These are phyloP conservation scores for Amblyteles armatorius DNA, from an alignment of 2,888 invertebrate species.

Conservation along the genomic window DNA sequence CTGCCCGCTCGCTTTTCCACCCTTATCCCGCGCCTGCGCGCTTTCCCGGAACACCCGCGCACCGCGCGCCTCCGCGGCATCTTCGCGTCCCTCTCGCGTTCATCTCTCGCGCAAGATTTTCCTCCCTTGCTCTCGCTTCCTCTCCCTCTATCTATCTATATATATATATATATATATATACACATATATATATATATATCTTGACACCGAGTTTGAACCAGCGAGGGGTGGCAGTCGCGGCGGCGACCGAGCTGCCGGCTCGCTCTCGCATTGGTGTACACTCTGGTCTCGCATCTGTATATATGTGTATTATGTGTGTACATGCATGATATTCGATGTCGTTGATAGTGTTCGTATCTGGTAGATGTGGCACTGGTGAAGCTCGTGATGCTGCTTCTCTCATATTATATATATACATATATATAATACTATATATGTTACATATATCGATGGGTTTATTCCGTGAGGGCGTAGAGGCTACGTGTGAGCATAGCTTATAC, in stretches of 20 bases:
- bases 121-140: slow-evolving; percentile 40
- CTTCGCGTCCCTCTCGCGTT: slow-evolving; percentile 47
- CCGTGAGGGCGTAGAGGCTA: too few species aligned
- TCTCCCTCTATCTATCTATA: slow-evolving; percentile 45
- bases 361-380: slow-evolving; percentile 29
- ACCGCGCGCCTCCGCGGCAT: slow-evolving; percentile 11
- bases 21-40: slow-evolving; percentile 80
- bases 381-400: slow-evolving; percentile 14
- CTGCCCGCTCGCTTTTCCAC: slow-evolving; percentile 82
- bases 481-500: too few species aligned
- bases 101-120: slow-evolving; percentile 64
- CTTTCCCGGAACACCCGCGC: slow-evolving; percentile 71
- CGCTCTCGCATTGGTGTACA: slow-evolving; percentile 42
- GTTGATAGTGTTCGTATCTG: slow-evolving; percentile 36
- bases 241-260: slow-evolving; percentile 53
- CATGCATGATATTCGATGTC: slow-evolving; percentile 16
- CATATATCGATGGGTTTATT: too few species aligned
- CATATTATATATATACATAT: too few species aligned
- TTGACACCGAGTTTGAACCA: slow-evolving; percentile 8
- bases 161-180: neutral
- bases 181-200: too few species aligned
- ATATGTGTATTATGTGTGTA: neutral
- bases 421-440: too few species aligned
- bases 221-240: slow-evolving; percentile 17
- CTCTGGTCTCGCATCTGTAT: neutral